Conservation (phyloP, 2,113 vertebrate species). For the Microtus richardsoni region DNA sequence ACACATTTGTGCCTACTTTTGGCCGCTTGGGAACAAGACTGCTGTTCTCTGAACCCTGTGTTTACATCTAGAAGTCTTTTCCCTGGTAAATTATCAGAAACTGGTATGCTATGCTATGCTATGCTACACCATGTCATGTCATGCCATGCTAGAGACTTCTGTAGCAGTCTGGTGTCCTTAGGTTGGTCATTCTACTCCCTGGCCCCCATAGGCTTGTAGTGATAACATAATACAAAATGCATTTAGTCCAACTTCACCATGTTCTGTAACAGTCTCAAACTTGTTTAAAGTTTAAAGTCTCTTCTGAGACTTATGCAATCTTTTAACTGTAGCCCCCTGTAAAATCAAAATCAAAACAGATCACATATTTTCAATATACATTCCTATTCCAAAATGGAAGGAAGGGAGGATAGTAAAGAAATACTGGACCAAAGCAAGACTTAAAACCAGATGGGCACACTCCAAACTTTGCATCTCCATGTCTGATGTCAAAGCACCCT, state of each 20-base stretch:
- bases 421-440: not conserved
- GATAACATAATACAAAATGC: no score
- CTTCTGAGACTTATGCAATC: no score
- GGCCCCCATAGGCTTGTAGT: no score
- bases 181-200: not conserved
- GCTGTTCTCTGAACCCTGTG: not conserved
- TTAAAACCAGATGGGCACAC: not conserved
- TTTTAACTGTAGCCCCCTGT: no score
- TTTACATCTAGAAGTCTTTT: not conserved
- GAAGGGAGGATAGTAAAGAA: not conserved
- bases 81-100: not conserved
- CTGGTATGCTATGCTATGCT: no score
- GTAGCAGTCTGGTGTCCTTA: not conserved
- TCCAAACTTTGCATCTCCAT: not conserved
- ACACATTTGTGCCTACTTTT: not conserved
- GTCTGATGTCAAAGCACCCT: not conserved
- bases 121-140: not conserved
- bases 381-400: not conserved
- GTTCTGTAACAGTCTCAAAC: no score
- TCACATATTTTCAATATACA: not conserved
- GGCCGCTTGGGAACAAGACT: not conserved
- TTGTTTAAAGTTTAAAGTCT: no score
- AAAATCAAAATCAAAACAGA: not conserved
- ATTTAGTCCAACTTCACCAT: no score
- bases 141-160: not conserved